Base-by-base conservation (phyloP, 1,140 invertebrate species). In the Drosophila orosa region DNA sequence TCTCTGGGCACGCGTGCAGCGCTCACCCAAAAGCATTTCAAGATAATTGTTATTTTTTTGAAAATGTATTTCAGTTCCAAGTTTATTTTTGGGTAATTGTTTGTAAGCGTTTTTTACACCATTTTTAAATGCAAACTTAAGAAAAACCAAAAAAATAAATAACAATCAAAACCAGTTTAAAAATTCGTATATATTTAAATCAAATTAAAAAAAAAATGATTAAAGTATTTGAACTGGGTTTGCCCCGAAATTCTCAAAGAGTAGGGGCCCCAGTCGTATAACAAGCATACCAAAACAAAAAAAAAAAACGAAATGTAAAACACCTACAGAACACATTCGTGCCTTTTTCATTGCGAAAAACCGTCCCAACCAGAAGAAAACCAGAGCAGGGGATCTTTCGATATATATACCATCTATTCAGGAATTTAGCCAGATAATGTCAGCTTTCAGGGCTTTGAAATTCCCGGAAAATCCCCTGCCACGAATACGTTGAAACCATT, bases 311-410 rank as follows among this genome's bases (percentile, higher is more conserved):
- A 63, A 65, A 73, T 74, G 61, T 66, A 65, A 71, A 73, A 66
- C 66, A 67, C 67, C 59, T 76, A 69, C 69, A 63, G 37, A 65
- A 87, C 84, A 84, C 84, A 84, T 78, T 80, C 84, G 84, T 89
- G 84, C 84, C 84, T 89, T 89, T 89, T 89, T 78, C 73, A 89
- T 84, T 89, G 84, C 66, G 72, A 84, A 86, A 89, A 89, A 80
- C 84, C 84, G 84, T 89, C 84, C 84, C 84, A 86, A 71, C 52
- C 58, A 78, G 40, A 55, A 52, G 47, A 54, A 35, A 24, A 35
- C 39, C 31, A n/a, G 39, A 61, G 35, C 62, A 33, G 65, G 52
- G 74, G 54, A 75, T 37, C 3, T 22, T 13, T 12, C 27, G 24
- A 50, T 27, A 45, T 24, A 45, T 24, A 12, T 33, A 15, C 39